Percentiles rank a stretch among this genome's conserved stretches.
phyloP scores from a whole-genome alignment of 1,140 invertebrate genomes.

The Megalopta genalis region DNA sequence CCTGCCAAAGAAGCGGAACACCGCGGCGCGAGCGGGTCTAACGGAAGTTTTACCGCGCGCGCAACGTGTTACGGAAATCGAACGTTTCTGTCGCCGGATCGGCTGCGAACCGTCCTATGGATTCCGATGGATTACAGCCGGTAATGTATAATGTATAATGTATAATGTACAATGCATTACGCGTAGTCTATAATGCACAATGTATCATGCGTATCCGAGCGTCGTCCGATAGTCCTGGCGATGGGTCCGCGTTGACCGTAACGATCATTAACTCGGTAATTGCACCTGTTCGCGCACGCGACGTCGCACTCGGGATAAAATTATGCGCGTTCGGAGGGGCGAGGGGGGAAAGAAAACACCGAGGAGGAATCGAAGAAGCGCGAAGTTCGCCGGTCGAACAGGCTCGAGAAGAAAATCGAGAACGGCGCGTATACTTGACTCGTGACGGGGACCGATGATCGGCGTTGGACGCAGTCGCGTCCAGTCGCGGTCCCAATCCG shows the following conservation, averaged over 20 bases:
- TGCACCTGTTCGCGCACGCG: conserved; percentile 76
- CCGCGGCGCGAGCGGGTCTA: too few species aligned
- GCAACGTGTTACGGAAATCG: neutral
- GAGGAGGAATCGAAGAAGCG: neutral
- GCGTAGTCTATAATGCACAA: neutral
- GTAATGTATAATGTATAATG: neutral
- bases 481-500: conserved; percentile 13
- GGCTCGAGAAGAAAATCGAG: neutral
- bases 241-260: conserved; percentile 52
- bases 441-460: neutral
- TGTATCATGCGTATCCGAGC: neutral
- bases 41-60: neutral
- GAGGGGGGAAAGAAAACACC: neutral
- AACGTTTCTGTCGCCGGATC: neutral
- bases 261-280: conserved; percentile 79
- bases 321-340: conserved; percentile 13
- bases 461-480: neutral
- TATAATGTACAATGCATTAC: neutral
- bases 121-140: conserved; percentile 28
- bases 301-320: conserved; percentile 60
- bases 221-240: neutral
- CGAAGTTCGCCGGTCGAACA: too few species aligned
- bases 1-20: conserved; percentile 28
- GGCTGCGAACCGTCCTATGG: conserved; percentile 12
- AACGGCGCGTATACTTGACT: neutral